phyloP scores from a whole-genome alignment of 1,140 invertebrate species.

The Sitodiplosis mosellana region DNA sequence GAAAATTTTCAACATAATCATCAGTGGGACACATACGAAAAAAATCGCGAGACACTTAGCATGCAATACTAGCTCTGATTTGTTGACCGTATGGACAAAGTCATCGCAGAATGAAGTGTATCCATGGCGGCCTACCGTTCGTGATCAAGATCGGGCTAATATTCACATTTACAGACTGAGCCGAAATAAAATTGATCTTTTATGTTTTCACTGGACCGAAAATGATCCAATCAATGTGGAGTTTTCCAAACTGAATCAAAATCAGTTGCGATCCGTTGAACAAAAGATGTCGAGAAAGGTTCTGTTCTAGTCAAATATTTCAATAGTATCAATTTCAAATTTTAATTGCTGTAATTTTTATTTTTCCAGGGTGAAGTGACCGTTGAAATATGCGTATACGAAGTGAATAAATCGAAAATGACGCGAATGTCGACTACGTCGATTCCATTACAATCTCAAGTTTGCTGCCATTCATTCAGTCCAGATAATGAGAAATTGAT shows the following conservation, averaged over 20 bases:
- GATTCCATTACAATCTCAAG: slow-evolving; percentile 49
- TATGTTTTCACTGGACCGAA: slow-evolving; percentile 46
- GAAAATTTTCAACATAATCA: slow-evolving; percentile 33
- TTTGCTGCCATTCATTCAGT: slow-evolving; percentile 44
- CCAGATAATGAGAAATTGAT: slow-evolving; percentile 51
- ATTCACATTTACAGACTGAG: slow-evolving; percentile 45
- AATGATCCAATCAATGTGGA: slow-evolving; percentile 47
- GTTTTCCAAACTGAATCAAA: slow-evolving; percentile 42
- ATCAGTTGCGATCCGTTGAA: slow-evolving; percentile 53
- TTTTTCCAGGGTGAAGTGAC: slow-evolving; percentile 40
- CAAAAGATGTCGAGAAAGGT: slow-evolving; percentile 50
- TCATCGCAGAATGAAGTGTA: slow-evolving; percentile 59
- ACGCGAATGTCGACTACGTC: slow-evolving; percentile 46
- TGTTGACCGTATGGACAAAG: slow-evolving; percentile 52
- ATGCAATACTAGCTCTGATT: slow-evolving; percentile 38
- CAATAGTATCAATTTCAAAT: no score
- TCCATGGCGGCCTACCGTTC: slow-evolving; percentile 62
- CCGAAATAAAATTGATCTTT: slow-evolving; percentile 34
- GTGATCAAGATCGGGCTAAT: slow-evolving; percentile 63
- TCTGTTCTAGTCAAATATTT: not conserved
- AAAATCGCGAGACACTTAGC: slow-evolving; percentile 43
- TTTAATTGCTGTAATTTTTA: no score
- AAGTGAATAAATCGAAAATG: slow-evolving; percentile 45
- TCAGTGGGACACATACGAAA: slow-evolving; percentile 39
- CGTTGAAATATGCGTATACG: slow-evolving; percentile 50